A percentile compares a stretch with the other conserved stretches of the same genome.
Evolutionary conservation across 1,140 invertebrate genomes (phyloP).

Genomic region (Melanaphis sacchari): DNA sequence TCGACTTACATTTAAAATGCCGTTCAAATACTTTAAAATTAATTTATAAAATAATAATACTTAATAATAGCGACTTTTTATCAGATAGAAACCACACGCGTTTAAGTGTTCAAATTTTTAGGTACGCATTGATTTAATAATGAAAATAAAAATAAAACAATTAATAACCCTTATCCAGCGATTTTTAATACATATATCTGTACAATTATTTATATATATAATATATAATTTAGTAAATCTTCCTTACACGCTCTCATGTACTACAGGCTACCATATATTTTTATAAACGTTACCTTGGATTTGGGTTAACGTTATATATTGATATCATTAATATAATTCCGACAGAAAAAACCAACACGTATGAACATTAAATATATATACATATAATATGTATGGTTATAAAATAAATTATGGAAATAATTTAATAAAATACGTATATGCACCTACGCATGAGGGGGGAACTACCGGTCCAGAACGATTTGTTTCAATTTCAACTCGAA

Average conservation of each 20-base stretch:
- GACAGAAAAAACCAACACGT: constrained; percentile 3
- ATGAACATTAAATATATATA: background rate
- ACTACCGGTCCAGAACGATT: background rate
- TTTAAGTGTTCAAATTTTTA: background rate
- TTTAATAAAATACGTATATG: background rate
- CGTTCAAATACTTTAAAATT: background rate
- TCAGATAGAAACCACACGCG: background rate
- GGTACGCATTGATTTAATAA: background rate
- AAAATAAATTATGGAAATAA: constrained; percentile 26
- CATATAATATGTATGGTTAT: background rate
- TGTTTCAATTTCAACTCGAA: constrained; percentile 5
- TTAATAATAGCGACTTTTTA: background rate
- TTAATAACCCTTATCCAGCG: background rate
- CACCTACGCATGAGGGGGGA: background rate
- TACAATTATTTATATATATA: background rate
- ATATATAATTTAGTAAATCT: constrained; percentile 3
- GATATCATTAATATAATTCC: constrained; percentile 32
- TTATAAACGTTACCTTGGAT: constrained; percentile 7
- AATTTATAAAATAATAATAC: background rate
- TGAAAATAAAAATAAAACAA: background rate
- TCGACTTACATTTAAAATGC: background rate
- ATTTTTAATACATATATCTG: background rate
- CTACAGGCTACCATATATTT: background rate
- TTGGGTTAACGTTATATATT: constrained; percentile 22
- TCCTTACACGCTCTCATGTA: background rate